phyloP scores from a whole-genome alignment of 1,140 invertebrate genomes.

The Camponotus vicinus region DNA sequence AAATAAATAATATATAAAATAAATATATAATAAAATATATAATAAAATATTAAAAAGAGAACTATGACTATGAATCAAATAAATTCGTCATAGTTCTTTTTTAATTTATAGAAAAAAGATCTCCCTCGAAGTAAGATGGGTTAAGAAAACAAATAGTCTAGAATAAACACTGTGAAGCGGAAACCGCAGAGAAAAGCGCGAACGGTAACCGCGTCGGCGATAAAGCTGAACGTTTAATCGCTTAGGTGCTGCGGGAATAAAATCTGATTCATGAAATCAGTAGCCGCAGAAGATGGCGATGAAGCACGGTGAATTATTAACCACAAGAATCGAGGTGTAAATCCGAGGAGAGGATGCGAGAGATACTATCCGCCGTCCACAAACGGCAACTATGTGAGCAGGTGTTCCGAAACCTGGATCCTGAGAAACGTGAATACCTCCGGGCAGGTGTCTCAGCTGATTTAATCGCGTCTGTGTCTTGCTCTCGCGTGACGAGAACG shows the following conservation, averaged over 20 bases:
- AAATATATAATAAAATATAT: too few relatives aligned
- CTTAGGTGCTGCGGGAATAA: not conserved
- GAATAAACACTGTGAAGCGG: not conserved
- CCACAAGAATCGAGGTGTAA: conserved; percentile 53
- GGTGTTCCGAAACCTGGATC: conserved; percentile 59
- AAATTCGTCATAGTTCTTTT: not conserved
- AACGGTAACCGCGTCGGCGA: not conserved
- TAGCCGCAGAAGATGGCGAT: conserved; percentile 13
- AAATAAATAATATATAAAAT: not conserved
- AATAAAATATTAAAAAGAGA: not conserved
- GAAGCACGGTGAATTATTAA: conserved; percentile 54
- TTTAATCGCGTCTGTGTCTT: conserved; percentile 44
- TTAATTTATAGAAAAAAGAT: not conserved
- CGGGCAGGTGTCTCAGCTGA: conserved; percentile 63
- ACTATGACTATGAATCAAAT: too few relatives aligned
- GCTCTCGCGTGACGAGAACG: not conserved
- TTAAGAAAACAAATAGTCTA: conserved; percentile 2
- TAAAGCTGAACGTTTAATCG: not conserved
- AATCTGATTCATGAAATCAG: conserved; percentile 32
- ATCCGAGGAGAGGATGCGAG: conserved; percentile 17
- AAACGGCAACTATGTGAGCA: conserved; percentile 39
- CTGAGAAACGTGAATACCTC: conserved; percentile 34
- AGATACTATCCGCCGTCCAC: not conserved
- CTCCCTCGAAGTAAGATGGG: too few relatives aligned
- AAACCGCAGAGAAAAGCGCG: not conserved